phyloP scores from a whole-genome alignment of 2,113 vertebrate genomes.

The Axis porcinus region DNA sequence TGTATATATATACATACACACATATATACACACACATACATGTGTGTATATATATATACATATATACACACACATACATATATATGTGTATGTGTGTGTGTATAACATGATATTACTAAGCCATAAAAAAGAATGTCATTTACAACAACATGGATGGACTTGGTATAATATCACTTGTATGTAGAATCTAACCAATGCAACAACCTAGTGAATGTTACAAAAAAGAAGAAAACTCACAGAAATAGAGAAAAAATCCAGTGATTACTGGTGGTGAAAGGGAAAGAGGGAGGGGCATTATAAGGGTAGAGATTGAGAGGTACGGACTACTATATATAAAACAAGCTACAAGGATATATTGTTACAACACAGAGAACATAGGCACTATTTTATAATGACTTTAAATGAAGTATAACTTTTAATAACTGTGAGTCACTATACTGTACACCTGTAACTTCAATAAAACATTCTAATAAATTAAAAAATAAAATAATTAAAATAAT shows the following conservation, averaged over 20 bases:
- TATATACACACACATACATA: rapidly evolving
- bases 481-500: background rate
- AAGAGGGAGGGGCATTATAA: background rate
- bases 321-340: background rate
- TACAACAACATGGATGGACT: background rate
- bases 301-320: background rate
- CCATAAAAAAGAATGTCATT: background rate
- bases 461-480: background rate
- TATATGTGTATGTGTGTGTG: background rate
- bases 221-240: background rate
- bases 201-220: background rate
- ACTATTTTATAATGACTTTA: background rate
- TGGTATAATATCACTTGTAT: background rate
- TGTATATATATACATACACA: background rate
- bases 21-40: rapidly evolving
- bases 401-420: background rate
- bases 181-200: background rate
- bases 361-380: background rate
- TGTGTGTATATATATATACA: background rate
- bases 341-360: background rate
- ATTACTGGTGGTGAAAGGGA: background rate
- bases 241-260: background rate
- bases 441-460: background rate
- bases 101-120: background rate
- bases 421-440: background rate